A percentile compares a stretch with the other conserved stretches of the same genome.
Conservation (phyloP, 1,140 invertebrate species). For the Onthophagus taurus region DNA sequence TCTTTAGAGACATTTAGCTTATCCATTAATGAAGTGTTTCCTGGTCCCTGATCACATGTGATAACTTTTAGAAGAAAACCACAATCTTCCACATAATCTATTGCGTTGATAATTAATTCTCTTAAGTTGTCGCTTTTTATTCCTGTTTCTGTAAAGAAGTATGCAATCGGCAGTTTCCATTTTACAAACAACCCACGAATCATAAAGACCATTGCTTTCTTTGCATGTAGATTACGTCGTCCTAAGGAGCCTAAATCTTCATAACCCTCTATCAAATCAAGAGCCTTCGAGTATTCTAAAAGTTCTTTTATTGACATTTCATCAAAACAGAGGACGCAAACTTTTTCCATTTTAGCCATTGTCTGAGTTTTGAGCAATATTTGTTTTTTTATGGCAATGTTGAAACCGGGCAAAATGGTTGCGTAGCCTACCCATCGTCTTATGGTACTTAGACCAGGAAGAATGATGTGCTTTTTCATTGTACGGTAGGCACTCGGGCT, state of each 20-base stretch:
- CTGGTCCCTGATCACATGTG: conserved; percentile 3
- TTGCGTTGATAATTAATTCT: not conserved
- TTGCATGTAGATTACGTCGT: not conserved
- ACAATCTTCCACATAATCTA: not conserved
- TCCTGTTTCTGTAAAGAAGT: not conserved
- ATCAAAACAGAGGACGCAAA: conserved; percentile 1
- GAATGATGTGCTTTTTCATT: not conserved
- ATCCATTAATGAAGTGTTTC: not conserved
- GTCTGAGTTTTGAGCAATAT: not conserved
- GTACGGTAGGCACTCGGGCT: not conserved
- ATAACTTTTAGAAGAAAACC: not conserved
- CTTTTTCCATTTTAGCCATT: not conserved
- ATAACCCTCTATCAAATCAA: conserved; percentile 2
- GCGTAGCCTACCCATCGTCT: not conserved
- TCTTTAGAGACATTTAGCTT: not conserved
- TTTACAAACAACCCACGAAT: not conserved
- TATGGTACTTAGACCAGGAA: not conserved
- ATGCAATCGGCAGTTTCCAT: conserved; percentile 2
- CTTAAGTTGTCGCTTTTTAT: not conserved
- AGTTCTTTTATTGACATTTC: not conserved
- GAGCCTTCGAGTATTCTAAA: not conserved
- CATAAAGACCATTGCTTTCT: conserved; percentile 1
- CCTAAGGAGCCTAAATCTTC: conserved; percentile 1
- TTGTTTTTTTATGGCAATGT: not conserved
- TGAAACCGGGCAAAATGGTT: not conserved